Evolutionary conservation across 2,888 invertebrate genomes (phyloP).

Genomic region (Spialia ferax): DNA sequence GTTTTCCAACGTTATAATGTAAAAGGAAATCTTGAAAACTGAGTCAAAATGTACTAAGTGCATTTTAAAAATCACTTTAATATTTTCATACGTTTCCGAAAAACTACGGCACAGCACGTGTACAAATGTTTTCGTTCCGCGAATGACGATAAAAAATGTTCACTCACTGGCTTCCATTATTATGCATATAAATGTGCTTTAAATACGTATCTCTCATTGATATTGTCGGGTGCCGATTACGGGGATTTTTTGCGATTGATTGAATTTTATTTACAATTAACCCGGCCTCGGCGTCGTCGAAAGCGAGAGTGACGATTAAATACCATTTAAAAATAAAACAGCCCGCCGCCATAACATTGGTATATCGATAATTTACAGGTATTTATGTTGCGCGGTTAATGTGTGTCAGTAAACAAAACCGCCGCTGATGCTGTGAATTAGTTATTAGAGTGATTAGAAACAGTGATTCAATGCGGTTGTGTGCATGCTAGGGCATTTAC

Average conservation of each 20-base stretch:
- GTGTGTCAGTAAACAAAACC: conserved; percentile 44
- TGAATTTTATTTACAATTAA: conserved; percentile 87
- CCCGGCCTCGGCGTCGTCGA: conserved; percentile 73
- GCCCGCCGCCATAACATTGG: conserved; percentile 73
- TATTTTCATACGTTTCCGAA: conserved; percentile 18
- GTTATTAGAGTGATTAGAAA: conserved; percentile 44
- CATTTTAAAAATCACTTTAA: neutral
- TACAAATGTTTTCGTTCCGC: conserved; percentile 38
- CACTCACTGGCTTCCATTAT: conserved; percentile 53
- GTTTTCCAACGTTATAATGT: conserved; percentile 1
- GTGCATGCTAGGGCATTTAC: conserved; percentile 30
- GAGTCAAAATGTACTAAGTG: neutral
- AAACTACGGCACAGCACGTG: conserved; percentile 19
- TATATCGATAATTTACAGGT: conserved; percentile 60
- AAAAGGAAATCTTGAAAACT: conserved; percentile 3
- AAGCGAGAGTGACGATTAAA: conserved; percentile 85
- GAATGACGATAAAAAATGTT: conserved; percentile 49
- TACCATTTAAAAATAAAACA: conserved; percentile 86
- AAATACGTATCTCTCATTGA: conserved; percentile 74
- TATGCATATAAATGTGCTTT: conserved; percentile 59
- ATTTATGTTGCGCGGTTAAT: conserved; percentile 50
- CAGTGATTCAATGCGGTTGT: conserved; percentile 32
- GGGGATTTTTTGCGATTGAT: conserved; percentile 83
- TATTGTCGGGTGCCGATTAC: conserved; percentile 79
- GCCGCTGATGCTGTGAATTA: conserved; percentile 36